Evolutionary conservation across 2,888 invertebrate species (phyloP), one percentile per base, ranked within the genome.

Genomic region (Plebejus argus): DNA sequence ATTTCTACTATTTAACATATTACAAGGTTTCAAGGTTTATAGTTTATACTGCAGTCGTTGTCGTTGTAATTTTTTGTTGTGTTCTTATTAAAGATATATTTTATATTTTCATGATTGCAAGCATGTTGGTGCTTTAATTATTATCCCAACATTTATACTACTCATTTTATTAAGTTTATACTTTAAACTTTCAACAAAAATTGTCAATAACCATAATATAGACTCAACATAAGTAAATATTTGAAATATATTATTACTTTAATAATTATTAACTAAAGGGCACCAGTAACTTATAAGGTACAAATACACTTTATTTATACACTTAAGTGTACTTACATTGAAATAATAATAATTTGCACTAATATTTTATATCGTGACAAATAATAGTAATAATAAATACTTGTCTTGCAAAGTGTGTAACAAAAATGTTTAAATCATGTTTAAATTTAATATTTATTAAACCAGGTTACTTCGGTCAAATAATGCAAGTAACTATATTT

Each of bases 1-100:
- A 56, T 23, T 56, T 71, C 56, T 76, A 71, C 70, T 33, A 23
- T 20, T 23, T 35, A 66, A 76, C 61, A 61, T 66, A 76, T 45
- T 76, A 61, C 28, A 70, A n/a, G 49, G 53, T 71, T 28, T n/a
- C 12, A n/a, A 39, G 10, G 6, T n/a, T 72, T n/a, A 39, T 45
- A 45, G 6, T n/a, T 72, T n/a, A 39, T 45, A 45, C 39, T 45
- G 28, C 45, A 10, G 20, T 72, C 72, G 39, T 39, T 45, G 72
- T 72, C n/a, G n/a, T n/a, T n/a, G n/a, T n/a, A n/a, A 5, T 20
- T 8, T 72, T 71, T 72, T 72, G n/a, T 72, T 45, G 45, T 20
- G 15, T 53, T 53, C 53, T 53, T 49, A 8, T 53, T 18, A 53
- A 53, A 53, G 1, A 53, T 18, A 53, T 18, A 53, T 20, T 72